phyloP scores from a whole-genome alignment of 2,113 vertebrate species.

The Cyrtonyx montezumae region DNA sequence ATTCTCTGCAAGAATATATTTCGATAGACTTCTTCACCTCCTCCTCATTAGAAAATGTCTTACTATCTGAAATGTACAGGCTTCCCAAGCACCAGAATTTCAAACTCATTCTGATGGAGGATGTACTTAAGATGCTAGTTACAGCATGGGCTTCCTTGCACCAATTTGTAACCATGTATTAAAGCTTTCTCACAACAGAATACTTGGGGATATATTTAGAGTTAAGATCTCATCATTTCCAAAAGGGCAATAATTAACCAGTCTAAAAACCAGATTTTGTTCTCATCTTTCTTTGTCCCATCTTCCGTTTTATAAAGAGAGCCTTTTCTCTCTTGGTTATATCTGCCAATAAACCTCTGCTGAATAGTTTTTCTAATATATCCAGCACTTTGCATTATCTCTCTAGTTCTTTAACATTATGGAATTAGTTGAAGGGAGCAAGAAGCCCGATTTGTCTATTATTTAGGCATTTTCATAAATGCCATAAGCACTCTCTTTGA shows the following conservation, averaged over 20 bases:
- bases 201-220: neutral
- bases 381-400: neutral
- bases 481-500: neutral
- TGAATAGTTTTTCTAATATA: neutral
- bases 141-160: neutral
- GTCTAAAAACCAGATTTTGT: neutral
- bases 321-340: neutral
- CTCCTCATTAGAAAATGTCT: neutral
- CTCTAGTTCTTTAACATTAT: neutral
- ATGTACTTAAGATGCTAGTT: neutral
- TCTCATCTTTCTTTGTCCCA: neutral
- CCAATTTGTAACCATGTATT: slow-evolving; percentile 29
- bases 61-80: slow-evolving; percentile 11
- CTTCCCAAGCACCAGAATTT: slow-evolving; percentile 49
- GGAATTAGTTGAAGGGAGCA: neutral
- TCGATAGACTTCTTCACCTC: neutral
- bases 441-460: neutral
- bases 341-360: neutral
- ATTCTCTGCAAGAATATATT: slow-evolving; percentile 42
- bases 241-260: neutral
- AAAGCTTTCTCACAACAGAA: slow-evolving; percentile 11
- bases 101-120: slow-evolving; percentile 20
- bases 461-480: neutral
- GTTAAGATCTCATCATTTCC: neutral
- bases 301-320: neutral